Base-by-base conservation (phyloP, 35 echinoderm and acorn worm genomes). In the Strongylocentrotus purpuratus region DNA sequence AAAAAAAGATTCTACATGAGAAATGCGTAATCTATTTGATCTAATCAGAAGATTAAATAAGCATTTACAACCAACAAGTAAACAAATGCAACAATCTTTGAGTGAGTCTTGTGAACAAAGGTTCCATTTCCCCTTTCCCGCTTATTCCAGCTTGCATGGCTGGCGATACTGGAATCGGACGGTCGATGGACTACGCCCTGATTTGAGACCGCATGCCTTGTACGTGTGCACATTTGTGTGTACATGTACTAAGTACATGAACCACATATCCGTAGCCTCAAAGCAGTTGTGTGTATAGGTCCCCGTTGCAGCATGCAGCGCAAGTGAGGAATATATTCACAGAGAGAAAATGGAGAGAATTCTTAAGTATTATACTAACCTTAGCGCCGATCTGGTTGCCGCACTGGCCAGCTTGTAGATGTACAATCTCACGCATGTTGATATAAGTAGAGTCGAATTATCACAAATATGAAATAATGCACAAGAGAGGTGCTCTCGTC, bases 301-400 rank as follows among this genome's bases (percentile, higher is more conserved):
- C 61, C 17, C 13, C 65, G 6, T 8, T 18, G 65, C 65, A 22
- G 20, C 20, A 78, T 28, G 65, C 7, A 59, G 5, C 0, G 50
- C 50, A 10, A 15, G 50, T 55, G 11, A 55, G 0, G 10, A 13
- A 8, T 50, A 70, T 25, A 71, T 71, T 22, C 7, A 28, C 20
- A 78, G 65, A 78, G 8, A 28, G 28, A n/a, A 78, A 28, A 78
- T 22, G 65, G 20, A 78, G 18, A 78, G 18, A 78, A 78, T 18
- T n/a, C 65, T 22, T 0, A n/a, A 78, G 28, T 46, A 89, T 33
- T 46, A 89, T 18, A 60, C 65, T 95, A 33, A 97, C 97, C 97
- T 97, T 97, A 55, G 97, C 97, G 88, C 97, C 97, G 50, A 97
- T 97, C 47, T 97, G 97, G 93, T 97, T 97, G 17, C 97, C 97